Conservation (phyloP, 2,113 vertebrate species). For the Calidris pugnax region DNA sequence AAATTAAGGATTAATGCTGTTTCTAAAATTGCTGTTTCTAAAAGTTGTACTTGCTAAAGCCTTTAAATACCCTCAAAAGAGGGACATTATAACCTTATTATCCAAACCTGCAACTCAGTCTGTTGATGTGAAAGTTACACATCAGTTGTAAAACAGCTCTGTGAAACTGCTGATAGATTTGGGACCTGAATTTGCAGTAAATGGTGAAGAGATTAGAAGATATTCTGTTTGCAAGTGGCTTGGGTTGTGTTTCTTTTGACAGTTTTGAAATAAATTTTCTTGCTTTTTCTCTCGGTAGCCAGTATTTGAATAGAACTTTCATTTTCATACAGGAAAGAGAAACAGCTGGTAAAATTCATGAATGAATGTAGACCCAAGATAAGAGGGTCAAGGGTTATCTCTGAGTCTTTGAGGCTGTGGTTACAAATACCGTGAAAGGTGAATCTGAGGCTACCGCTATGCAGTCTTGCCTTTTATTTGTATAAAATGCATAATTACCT, state of each 20-base stretch:
- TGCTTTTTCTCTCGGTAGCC: neutral
- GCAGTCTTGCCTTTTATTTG: neutral
- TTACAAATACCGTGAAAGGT: neutral
- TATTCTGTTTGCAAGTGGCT: neutral
- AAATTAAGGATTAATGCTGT: neutral
- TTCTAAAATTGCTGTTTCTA: neutral
- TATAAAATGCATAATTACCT: neutral
- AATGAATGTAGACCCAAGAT: neutral
- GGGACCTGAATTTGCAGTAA: neutral
- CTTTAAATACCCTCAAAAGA: neutral
- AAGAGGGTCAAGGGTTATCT: constrained; percentile 43
- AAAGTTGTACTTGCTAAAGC: neutral
- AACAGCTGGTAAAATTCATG: neutral
- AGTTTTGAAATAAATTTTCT: neutral
- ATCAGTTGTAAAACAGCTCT: neutral
- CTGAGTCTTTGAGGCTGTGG: neutral
- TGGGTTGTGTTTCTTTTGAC: neutral
- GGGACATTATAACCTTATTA: neutral
- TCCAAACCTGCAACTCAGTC: neutral
- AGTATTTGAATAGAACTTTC: neutral
- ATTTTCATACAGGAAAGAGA: neutral
- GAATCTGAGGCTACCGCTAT: neutral
- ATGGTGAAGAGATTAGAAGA: neutral
- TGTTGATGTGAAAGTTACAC: neutral
- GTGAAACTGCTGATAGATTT: neutral